Evolutionary conservation across 2,888 invertebrate genomes (phyloP), one percentile per base, ranked within the genome.

Genomic region (Drosophila niveifrons): DNA sequence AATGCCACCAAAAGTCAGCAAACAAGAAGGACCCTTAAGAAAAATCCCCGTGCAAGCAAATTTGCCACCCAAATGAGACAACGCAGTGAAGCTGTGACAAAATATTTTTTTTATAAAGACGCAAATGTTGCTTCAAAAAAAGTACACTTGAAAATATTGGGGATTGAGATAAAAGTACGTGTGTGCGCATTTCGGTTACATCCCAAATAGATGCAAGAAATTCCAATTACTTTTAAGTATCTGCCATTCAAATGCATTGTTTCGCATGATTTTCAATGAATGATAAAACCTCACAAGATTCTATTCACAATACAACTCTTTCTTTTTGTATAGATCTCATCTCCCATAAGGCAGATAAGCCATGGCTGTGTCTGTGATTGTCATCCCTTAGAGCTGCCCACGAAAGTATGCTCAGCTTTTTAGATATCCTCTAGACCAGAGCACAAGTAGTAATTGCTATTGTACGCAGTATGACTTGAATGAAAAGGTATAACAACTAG

Each of bases 11-110:
- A 77, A 88, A 85, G 86, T 85, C 82, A 79, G 61, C 70, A 75
- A 82, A 77, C 71, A 79, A 44, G 50, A 55, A 18, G 46, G 51
- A 53, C 61, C 55, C 72, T 78, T 79, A 71, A 72, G 74, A 72
- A 68, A 36, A 70, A 68, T 68, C 79, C 71, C 77, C 68, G 67
- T 36, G 75, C 71, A 89, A 89, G 88, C 85, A 84, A 79, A 75
- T 85, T 88, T 81, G 48, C 56, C 13, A 66, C 43, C 48, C 62
- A 80, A 81, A 80, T 76, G 61, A 72, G 67, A 34, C 43, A 36
- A 39, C 11, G 6, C 13, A 51, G 47, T 55, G 18, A 39, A 48
- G 34, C 44, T 44, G 44, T 39, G 55, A 57, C 46, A 61, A 36
- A 36, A n/a, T n/a, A n/a, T 36, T 36, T 36, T n/a, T 36, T 36